Percentiles rank a stretch among this genome's conserved stretches.
These are phyloP conservation scores for Tridacna crocea DNA, from an alignment of 2,888 invertebrate genomes.

Conservation along the genomic window DNA sequence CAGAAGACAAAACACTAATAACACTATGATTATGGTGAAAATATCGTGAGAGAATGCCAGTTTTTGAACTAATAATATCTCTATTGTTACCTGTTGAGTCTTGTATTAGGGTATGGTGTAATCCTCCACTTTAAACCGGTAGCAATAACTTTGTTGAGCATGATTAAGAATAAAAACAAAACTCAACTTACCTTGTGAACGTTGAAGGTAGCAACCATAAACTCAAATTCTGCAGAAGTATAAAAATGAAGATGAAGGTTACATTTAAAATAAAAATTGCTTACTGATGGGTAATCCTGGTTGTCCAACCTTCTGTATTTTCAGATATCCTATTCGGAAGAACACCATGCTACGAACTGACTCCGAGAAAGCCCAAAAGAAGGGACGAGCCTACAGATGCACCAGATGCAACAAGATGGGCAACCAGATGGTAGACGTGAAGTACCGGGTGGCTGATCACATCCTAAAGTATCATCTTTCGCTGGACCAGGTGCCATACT, in stretches of 20 bases:
- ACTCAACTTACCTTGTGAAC: neutral
- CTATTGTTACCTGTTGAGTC: neutral
- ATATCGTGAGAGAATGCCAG: neutral
- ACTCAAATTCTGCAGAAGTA: neutral
- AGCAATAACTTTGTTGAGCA: neutral
- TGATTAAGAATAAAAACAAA: neutral
- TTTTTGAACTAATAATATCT: neutral
- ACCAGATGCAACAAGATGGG: constrained; percentile 11
- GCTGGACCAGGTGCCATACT: constrained; percentile 16
- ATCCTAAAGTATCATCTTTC: constrained; percentile 12
- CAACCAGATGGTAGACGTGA: neutral
- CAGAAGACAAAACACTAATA: neutral
- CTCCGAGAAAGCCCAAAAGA: neutral
- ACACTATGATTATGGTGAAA: neutral
- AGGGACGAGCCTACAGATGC: neutral
- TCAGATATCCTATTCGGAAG: neutral
- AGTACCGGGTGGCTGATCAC: neutral
- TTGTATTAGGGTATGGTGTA: constrained; percentile 1
- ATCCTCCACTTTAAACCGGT: neutral
- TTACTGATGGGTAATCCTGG: neutral
- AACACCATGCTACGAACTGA: neutral
- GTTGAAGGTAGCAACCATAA: neutral
- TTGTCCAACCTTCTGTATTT: constrained; percentile 11
- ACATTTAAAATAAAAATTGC: neutral
- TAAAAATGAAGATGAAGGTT: neutral